Percentiles rank a stretch among this genome's conserved stretches.
Conservation (phyloP, 2,888 invertebrate species). For the Papilio demoleus region DNA sequence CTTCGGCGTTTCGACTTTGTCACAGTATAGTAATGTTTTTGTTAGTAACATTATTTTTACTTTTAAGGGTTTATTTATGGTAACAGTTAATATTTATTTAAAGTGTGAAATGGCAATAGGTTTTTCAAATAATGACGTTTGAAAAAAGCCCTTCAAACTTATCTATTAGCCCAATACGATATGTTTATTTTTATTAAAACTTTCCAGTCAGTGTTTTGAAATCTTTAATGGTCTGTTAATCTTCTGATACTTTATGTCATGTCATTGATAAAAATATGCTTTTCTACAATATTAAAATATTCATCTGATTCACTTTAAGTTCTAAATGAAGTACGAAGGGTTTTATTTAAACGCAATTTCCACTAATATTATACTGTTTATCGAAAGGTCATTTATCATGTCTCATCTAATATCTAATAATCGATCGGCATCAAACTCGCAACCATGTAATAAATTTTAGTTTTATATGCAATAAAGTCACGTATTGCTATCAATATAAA, state of each 20-base stretch:
- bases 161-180: too few relatives aligned
- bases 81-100: conserved; percentile 11
- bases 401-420: conserved; percentile 56
- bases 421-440: conserved; percentile 66
- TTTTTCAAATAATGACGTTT: background rate
- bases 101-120: conserved; percentile 4
- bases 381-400: conserved; percentile 35
- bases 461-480: conserved; percentile 77
- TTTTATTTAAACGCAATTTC: background rate
- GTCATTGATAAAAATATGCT: too few relatives aligned
- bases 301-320: too few relatives aligned
- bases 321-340: too few relatives aligned
- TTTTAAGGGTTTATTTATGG: background rate
- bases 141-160: too few relatives aligned
- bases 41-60: conserved; percentile 11
- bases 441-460: conserved; percentile 70
- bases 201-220: too few relatives aligned
- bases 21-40: conserved; percentile 46
- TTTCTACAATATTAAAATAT: too few relatives aligned
- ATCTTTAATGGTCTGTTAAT: too few relatives aligned
- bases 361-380: background rate
- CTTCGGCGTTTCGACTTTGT: conserved; percentile 55
- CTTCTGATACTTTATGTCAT: too few relatives aligned
- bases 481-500: conserved; percentile 75
- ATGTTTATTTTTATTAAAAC: too few relatives aligned